Evolutionary conservation across 2,888 invertebrate genomes (phyloP).

Genomic region (Eubasilissa splendida): DNA sequence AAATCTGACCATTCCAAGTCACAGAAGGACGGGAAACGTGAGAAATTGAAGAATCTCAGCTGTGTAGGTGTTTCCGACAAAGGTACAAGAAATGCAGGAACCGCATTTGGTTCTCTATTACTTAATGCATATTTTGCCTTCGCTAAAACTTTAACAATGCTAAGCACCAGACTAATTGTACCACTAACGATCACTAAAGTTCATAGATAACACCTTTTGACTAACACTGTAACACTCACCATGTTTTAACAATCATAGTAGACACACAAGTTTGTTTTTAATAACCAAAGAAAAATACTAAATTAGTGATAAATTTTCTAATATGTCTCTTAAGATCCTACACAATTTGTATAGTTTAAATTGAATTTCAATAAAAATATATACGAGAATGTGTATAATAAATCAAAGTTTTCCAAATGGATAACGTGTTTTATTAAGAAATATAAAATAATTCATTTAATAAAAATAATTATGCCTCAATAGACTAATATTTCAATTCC

Average conservation of each 20-base stretch:
- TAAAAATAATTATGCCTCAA: too few relatives aligned
- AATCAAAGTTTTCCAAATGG: too few relatives aligned
- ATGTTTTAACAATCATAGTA: neutral
- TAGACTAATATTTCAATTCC: too few relatives aligned
- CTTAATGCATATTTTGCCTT: constrained; percentile 12
- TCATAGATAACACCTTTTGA: constrained; percentile 22
- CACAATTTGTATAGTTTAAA: too few relatives aligned
- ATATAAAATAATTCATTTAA: too few relatives aligned
- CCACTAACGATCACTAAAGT: neutral
- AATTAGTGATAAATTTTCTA: too few relatives aligned
- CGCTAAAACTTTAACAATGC: constrained; percentile 24
- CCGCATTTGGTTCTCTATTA: constrained; percentile 3
- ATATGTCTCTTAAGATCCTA: too few relatives aligned
- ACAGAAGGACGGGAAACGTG: constrained; percentile 67
- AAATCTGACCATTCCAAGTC: constrained; percentile 63
- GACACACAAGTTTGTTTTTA: constrained; percentile 16
- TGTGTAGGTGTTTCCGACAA: constrained; percentile 73
- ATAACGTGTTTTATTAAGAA: too few relatives aligned
- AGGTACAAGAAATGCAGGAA: constrained; percentile 64
- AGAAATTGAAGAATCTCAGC: constrained; percentile 77
- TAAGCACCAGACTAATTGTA: neutral
- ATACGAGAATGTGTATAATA: too few relatives aligned
- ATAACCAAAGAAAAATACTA: too few relatives aligned
- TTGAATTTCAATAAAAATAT: too few relatives aligned
- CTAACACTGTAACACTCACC: constrained; percentile 8